Base-by-base conservation (phyloP, 2,888 invertebrate species). In the Polymixis lichenea region DNA sequence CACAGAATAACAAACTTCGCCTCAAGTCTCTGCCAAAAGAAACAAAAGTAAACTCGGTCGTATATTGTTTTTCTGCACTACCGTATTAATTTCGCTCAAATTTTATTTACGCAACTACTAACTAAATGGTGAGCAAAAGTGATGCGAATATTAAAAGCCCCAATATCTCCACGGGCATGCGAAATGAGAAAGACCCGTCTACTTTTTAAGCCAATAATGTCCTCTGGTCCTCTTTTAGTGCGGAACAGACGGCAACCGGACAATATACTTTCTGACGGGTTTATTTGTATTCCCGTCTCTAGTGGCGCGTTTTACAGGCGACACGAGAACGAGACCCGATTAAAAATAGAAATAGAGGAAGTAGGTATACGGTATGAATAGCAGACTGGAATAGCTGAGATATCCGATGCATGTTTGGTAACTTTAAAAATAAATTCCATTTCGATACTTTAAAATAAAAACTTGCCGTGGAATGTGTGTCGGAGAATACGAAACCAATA, bases 341-440 rank as follows among this genome's bases (percentile, higher is more conserved):
- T 93, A 92, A 92, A 94, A 94, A 95, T 95, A 95, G 91, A 87
- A 87, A 85, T 87, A 87, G 91, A 95, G 95, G 95, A 95, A 94
- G 94, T n/a, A n/a, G n/a, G n/a, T 93, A 86, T 88, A 88, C 71
- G 85, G 91, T 93, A 93, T 93, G 93, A 93, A 94, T 93, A 95
- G 94, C 93, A 85, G 85, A 90, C 92, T 89, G 89, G 89, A 93
- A 93, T 94, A 94, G 92, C 91, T 73, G 86, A 88, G 91, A 90
- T 91, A 91, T 91, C 89, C 86, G 89, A 89, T 91, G 93, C 91
- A 91, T 88, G 91, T 89, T 89, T 84, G 83, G 84, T 82, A 78
- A 69, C 70, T 83, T 79, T 83, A 86, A 88, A 88, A 87, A 86
- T 88, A 87, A 78, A 87, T 58, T 78, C 77, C 77, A 78, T 76